Evolutionary conservation across 2,888 invertebrate genomes (phyloP).

Genomic region (Gasteruption jaculator): DNA sequence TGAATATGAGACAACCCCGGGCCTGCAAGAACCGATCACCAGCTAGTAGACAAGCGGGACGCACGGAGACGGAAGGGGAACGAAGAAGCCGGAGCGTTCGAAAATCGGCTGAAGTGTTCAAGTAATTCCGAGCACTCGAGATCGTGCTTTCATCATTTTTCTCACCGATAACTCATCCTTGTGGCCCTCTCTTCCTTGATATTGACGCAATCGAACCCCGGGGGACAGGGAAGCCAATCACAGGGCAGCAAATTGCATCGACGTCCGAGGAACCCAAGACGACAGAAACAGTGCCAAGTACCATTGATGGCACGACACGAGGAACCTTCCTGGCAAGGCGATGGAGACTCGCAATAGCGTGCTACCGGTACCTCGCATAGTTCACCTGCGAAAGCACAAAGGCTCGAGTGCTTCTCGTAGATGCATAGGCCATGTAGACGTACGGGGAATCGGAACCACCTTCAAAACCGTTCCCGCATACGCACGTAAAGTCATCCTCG

Average conservation of each 20-base stretch:
- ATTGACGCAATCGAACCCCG: slow-evolving; percentile 52
- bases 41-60: no score
- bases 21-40: no score
- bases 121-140: not conserved
- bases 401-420: no score
- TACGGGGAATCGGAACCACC: no score
- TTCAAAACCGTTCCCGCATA: slow-evolving; percentile 46
- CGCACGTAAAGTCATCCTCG: slow-evolving; percentile 50
- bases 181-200: slow-evolving; percentile 47
- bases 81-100: not conserved
- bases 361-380: slow-evolving; percentile 54
- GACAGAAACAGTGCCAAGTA: slow-evolving; percentile 54
- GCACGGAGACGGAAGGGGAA: no score
- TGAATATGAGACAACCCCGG: no score
- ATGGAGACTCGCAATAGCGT: slow-evolving; percentile 53
- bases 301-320: slow-evolving; percentile 45
- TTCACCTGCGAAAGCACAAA: slow-evolving; percentile 43
- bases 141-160: not conserved
- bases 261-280: slow-evolving; percentile 54
- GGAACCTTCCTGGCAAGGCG: slow-evolving; percentile 53
- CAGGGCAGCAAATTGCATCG: slow-evolving; percentile 59
- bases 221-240: slow-evolving; percentile 56
- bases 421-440: no score
- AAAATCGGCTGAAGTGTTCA: no score
- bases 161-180: slow-evolving; percentile 49